Base-by-base conservation (phyloP, 2,797 vertebrate species). In the Micropoecilia bifurca region DNA sequence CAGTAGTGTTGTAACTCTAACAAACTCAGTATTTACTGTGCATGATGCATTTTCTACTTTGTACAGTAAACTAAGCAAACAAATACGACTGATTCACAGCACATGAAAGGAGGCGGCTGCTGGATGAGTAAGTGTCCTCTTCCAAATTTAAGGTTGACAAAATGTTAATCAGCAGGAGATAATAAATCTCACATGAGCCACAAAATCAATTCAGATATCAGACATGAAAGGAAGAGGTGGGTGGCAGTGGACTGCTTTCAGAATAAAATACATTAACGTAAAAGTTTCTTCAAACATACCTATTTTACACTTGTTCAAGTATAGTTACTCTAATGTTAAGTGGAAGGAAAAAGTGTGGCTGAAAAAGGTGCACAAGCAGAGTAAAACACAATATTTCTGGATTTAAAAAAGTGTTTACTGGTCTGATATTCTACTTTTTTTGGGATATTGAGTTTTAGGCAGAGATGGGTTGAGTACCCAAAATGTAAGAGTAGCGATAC, bases 161-260 rank as follows among this genome's bases (percentile, higher is more conserved):
- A 79, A 91, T 81, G 78, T 86, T 88, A 75, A 89, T 84, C 78
- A 90, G 71, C 50, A 39, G 45, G 45, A 69, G 73, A 81, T n/a
- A 47, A 78, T 72, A 84, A 77, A 68, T 84, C 10, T 45, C 46
- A 66, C 43, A 41, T 45, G 30, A 39, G 41, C 71, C 61, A 43
- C 79, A 45, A 82, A 68, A 53, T 72, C 12, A 61, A 59, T 59
- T 82, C 55, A 28, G 47, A 55, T 80, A 22, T 66, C 80, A 85
- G 76, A 75, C n/a, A 45, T 69, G 41, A 66, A 83, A 76, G 28
- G 73, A 59, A 33, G 59, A 61, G 28, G 6, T 61, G 30, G 71
- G 72, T 59, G 71, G 73, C 36, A 80, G 13, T 71, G 22, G 61
- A 50, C 12, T 71, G 28, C 30, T 36, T 66, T 39, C 36, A 20